phyloP scores from a whole-genome alignment of 2,113 vertebrate genomes.

The Actenoides hombroni region DNA sequence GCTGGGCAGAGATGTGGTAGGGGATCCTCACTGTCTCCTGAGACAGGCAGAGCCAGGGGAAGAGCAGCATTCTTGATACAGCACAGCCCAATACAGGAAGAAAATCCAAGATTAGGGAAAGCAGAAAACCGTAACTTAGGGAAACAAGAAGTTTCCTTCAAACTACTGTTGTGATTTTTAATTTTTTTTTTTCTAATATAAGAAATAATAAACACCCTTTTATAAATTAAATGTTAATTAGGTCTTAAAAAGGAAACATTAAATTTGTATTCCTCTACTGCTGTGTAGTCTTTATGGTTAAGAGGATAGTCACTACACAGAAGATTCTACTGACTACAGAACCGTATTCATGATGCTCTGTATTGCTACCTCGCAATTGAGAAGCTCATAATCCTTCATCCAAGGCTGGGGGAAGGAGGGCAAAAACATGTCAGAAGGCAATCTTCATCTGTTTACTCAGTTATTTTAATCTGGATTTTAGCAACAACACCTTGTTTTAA shows the following conservation, averaged over 20 bases:
- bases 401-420: background rate
- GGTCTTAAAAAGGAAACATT: background rate
- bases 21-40: background rate
- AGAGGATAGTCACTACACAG: background rate
- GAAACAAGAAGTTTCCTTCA: background rate
- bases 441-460: background rate
- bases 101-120: background rate
- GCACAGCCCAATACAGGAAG: background rate
- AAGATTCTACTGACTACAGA: background rate
- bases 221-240: background rate
- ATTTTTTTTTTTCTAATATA: background rate
- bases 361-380: rapidly evolving
- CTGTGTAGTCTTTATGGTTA: background rate
- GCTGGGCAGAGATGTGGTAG: background rate
- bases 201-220: background rate
- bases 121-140: background rate
- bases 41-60: background rate
- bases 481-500: background rate
- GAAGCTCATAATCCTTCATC: background rate
- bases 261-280: background rate
- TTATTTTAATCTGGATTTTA: background rate
- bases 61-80: background rate
- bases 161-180: background rate
- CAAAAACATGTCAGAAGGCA: background rate
- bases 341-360: background rate